Evolutionary conservation across 2,888 invertebrate species (phyloP).

Genomic region (Bellardia pandia): DNA sequence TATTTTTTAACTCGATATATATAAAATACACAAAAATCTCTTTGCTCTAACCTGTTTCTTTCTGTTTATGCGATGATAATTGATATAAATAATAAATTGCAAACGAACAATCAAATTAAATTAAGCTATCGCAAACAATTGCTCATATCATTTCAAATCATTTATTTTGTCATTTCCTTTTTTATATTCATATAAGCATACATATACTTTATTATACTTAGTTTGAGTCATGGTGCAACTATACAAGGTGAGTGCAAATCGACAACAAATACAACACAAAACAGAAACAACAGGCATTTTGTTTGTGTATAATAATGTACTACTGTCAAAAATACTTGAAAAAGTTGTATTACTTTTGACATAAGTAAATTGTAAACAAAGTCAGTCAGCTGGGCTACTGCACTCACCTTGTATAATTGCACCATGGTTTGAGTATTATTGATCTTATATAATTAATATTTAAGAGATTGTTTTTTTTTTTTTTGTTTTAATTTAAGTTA

Average conservation of each 20-base stretch:
- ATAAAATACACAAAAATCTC: not conserved
- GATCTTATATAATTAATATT: not conserved
- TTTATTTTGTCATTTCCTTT: not conserved
- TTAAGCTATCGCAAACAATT: constrained; percentile 42
- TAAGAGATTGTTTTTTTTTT: not conserved
- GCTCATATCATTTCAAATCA: constrained; percentile 35
- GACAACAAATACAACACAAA: too few relatives aligned
- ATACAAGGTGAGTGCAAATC: too few relatives aligned
- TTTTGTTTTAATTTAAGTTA: constrained; percentile 4
- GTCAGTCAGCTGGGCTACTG: too few relatives aligned
- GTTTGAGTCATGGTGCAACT: too few relatives aligned
- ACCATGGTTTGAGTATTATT: not conserved
- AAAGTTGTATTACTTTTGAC: too few relatives aligned
- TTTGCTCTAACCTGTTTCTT: constrained; percentile 47
- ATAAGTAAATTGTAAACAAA: too few relatives aligned
- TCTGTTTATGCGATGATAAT: constrained; percentile 29
- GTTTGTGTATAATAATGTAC: too few relatives aligned
- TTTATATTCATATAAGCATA: not conserved
- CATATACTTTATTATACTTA: not conserved
- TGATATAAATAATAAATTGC: constrained; percentile 11
- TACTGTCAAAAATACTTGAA: too few relatives aligned
- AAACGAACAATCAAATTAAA: constrained; percentile 59
- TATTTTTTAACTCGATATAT: constrained; percentile 10
- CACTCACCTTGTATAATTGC: too few relatives aligned
- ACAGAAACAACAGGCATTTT: too few relatives aligned